Percentiles rank a stretch among this genome's conserved stretches.
phyloP scores from a whole-genome alignment of 2,797 vertebrate genomes.

The Clarias fuscus region DNA sequence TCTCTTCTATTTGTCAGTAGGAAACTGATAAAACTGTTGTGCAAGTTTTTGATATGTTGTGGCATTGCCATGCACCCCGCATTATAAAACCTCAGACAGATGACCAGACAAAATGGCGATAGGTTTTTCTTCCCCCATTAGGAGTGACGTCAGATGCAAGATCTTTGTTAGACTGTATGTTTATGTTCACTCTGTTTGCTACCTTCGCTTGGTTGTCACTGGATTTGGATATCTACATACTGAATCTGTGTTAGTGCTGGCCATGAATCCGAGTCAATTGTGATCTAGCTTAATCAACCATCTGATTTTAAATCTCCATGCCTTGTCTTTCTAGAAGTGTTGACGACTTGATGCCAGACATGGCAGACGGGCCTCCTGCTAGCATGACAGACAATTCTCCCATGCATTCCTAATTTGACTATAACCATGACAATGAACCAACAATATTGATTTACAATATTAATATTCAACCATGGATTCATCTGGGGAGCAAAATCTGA shows the following conservation, averaged over 20 bases:
- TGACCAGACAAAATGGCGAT: no score
- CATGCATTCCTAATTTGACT: not conserved
- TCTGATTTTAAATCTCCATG: not conserved
- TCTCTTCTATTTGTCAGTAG: no score
- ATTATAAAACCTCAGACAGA: no score
- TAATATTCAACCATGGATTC: not conserved
- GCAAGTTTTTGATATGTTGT: no score
- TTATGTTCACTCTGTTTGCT: not conserved
- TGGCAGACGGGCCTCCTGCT: not conserved
- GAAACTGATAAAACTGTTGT: no score
- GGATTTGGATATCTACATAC: not conserved
- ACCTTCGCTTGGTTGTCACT: not conserved
- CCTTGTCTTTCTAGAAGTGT: not conserved
- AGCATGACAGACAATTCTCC: not conserved
- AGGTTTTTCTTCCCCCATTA: no score
- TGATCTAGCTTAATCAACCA: not conserved
- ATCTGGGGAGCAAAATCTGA: not conserved
- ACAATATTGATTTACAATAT: not conserved
- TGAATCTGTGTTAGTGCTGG: not conserved
- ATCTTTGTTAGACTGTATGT: no score
- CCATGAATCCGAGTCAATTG: not conserved
- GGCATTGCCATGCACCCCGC: no score
- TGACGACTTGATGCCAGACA: not conserved
- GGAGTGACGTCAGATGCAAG: no score
- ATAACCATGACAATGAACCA: not conserved